Base-by-base conservation (phyloP, 2,888 invertebrate genomes). In the Formica aserva region DNA sequence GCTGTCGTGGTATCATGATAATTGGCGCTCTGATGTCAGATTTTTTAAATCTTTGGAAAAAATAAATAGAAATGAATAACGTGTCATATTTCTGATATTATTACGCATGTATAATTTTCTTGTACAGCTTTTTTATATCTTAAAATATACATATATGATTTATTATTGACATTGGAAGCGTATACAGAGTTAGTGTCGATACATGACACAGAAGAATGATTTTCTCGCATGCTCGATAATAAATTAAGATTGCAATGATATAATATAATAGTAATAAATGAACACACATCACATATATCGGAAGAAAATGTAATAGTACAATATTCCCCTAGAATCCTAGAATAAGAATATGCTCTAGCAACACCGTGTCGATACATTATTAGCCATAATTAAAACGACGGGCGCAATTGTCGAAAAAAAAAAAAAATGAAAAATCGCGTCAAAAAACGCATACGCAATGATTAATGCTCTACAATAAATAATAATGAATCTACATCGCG, bases 161-260 rank as follows among this genome's bases (percentile, higher is more conserved):
- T 92, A 91, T 92, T 91, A 90, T 89, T 90, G 88, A 91, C 89
- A 87, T 88, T 88, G 75, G 86, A 90, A 92, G 92, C 92, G 88
- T 90, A 88, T 91, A 92, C 86, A 92, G 87, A 91, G 91, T 92
- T 91, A 92, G 88, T 91, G 85, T 91, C 81, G 84, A 89, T 88
- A 91, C 63, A 35, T 35, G 32, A 35, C 32, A 89, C 87, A 90
- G 88, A 90, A 88, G 3, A 87, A 85, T 57, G 83, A 86, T 90
- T 85, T 90, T 84, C 86, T 90, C 90, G 87, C 86, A 90, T 92
- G 88, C 88, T 88, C 82, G 88, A 90, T 91, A 90, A 92, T 90
- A 88, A 88, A 93, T 91, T 89, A 89, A 89, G 82, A 82, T 84
- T 89, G 86, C 77, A 85, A 86, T 84, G 87, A 87, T 84, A 72